Evolutionary conservation across 2,113 vertebrate genomes (phyloP).

Genomic region (Onychostoma macrolepis): DNA sequence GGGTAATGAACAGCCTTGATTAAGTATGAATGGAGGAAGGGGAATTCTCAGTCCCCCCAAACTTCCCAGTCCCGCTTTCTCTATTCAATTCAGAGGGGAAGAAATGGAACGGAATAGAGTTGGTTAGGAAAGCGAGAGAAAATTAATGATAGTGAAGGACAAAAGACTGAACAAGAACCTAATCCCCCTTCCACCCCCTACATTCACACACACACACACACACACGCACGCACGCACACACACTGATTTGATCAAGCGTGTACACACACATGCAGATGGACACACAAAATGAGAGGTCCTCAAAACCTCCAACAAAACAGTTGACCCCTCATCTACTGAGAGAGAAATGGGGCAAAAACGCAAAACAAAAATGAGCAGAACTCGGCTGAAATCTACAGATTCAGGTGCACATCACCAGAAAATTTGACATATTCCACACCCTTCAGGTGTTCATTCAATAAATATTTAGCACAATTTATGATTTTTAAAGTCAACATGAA

Average conservation of each 20-base stretch:
- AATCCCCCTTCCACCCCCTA: conserved; percentile 8
- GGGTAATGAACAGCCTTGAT: conserved; percentile 35
- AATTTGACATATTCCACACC: background rate
- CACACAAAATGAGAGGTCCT: conserved; percentile 38
- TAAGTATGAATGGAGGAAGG: conserved; percentile 22
- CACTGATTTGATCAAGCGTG: conserved; percentile 49
- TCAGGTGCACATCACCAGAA: background rate
- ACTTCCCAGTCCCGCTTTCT: conserved; percentile 37
- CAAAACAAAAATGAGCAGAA: background rate
- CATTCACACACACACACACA: conserved; percentile 8
- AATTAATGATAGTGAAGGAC: conserved; percentile 42
- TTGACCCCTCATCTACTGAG: conserved; percentile 46
- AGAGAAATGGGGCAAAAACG: conserved; percentile 1
- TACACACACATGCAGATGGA: conserved; percentile 41
- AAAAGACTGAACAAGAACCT: conserved; percentile 40
- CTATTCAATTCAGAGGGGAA: conserved; percentile 31
- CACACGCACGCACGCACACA: conserved; percentile 35
- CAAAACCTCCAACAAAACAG: conserved; percentile 45
- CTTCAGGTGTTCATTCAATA: background rate
- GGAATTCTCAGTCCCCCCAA: conserved; percentile 4
- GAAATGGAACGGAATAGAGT: conserved; percentile 40
- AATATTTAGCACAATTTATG: background rate
- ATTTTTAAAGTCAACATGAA: conserved; percentile 7
- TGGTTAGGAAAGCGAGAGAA: conserved; percentile 36
- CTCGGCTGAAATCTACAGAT: background rate